Base-by-base conservation (phyloP, 2,888 invertebrate species). In the Mythimna impura region DNA sequence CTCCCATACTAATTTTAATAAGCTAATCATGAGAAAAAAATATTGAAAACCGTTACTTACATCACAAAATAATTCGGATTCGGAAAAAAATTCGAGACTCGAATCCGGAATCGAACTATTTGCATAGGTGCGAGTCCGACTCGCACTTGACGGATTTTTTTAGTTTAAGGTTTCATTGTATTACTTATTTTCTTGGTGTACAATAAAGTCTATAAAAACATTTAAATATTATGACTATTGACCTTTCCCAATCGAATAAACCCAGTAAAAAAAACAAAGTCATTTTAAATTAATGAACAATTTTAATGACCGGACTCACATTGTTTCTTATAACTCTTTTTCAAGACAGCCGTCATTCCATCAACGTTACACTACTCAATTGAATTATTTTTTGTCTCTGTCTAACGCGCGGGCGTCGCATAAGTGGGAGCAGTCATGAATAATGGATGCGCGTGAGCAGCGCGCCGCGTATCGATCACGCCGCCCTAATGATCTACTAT, bases 401-500 rank as follows among this genome's bases (percentile, higher is more conserved):
- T 81, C 80, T 54, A 22, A 66, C 75, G 43, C 58, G 78, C 65
- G 66, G 78, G 65, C 70, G 74, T 80, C 70, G 30, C 74, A 74
- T 74, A 79, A 57, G 78, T 79, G 62, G 65, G 68, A 66, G 72
- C 47, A 64, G 61, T 70, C 60, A 81, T 83, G 83, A 84, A 83
- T 83, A 73, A 83, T 79, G 73, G 66, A 85, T 77, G 81, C 71
- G 76, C 69, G 69, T 74, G 81, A 67, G 74, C 77, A 72, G 73
- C 83, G 86, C 80, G 84, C 78, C 80, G 79, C 70, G 77, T 83
- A 83, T 83, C 87, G 77, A 85, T 85, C 86, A 83, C 82, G 82
- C 84, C 85, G 78, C 80, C 78, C 85, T 83, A 86, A 86, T 86
- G 86, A 86, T 86, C 86, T 86, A 86, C 74, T 83, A 86, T 86